Percentiles rank a stretch among this genome's conserved stretches.
Evolutionary conservation across 2,113 vertebrate genomes (phyloP).

Genomic region (Xiphophorus maculatus): DNA sequence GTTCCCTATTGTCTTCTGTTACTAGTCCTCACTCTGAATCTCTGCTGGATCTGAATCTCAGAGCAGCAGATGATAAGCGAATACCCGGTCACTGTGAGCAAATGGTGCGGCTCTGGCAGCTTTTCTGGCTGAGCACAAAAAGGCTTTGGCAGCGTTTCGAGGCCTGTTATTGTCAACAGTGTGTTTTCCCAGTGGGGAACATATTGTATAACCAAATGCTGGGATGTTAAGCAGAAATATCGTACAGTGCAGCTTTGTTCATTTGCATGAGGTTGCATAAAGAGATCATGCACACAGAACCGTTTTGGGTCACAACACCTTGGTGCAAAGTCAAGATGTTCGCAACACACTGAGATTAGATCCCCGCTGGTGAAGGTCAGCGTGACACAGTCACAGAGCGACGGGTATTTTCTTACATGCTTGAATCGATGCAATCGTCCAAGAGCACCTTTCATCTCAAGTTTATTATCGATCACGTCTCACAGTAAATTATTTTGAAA

Average conservation of each 20-base stretch:
- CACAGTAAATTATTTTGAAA: conserved; percentile 18
- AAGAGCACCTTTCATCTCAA: conserved; percentile 7
- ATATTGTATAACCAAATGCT: conserved; percentile 60
- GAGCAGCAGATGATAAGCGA: conserved; percentile 36
- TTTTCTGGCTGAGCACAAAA: conserved; percentile 39
- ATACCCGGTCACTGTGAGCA: conserved; percentile 31
- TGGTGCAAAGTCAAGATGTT: conserved; percentile 20
- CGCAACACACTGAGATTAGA: conserved; percentile 14
- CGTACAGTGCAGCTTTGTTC: conserved; percentile 4
- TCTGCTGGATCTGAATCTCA: conserved; percentile 7
- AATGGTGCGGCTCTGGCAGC: conserved; percentile 41
- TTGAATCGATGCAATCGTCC: conserved; percentile 30
- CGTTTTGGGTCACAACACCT: not conserved
- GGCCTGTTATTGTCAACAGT: conserved; percentile 49
- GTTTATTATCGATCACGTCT: conserved; percentile 29
- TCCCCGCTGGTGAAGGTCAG: conserved; percentile 38
- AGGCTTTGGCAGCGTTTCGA: conserved; percentile 49
- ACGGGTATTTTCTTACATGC: conserved; percentile 32
- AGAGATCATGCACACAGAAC: not conserved
- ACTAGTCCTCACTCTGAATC: conserved; percentile 5
- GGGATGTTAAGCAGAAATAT: conserved; percentile 25
- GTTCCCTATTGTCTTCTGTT: not conserved
- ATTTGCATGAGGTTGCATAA: conserved; percentile 11
- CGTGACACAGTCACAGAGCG: conserved; percentile 17
- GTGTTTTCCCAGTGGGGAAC: conserved; percentile 55